A percentile compares a stretch with the other conserved stretches of the same genome.
phyloP scores from a whole-genome alignment of 2,113 vertebrate species.

The Hystrix brachyura region DNA sequence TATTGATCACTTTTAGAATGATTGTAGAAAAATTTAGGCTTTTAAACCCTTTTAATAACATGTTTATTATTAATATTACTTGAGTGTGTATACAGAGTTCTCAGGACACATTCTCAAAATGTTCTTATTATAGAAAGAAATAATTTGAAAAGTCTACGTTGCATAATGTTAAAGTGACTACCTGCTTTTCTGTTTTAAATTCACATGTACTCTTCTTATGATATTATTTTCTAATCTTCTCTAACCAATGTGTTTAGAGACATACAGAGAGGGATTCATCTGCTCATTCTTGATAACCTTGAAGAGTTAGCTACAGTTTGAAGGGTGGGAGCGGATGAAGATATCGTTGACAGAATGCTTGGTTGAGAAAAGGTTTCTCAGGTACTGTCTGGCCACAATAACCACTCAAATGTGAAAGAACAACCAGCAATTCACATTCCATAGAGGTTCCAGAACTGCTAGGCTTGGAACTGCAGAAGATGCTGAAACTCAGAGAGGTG shows the following conservation, averaged over 20 bases:
- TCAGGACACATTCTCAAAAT: neutral
- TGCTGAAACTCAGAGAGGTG: neutral
- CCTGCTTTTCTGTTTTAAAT: neutral
- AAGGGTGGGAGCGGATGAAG: neutral
- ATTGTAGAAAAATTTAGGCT: neutral
- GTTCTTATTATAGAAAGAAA: neutral
- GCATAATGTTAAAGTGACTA: neutral
- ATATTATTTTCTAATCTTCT: neutral
- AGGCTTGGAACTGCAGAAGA: neutral
- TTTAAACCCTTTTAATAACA: neutral
- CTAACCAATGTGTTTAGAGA: neutral
- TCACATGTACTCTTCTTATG: neutral
- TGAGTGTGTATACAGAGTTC: neutral
- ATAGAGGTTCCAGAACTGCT: neutral
- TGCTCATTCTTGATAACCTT: neutral
- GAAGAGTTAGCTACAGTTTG: neutral
- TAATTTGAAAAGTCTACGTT: neutral
- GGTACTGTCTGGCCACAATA: neutral
- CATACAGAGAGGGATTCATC: neutral
- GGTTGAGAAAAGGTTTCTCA: neutral
- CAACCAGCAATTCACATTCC: slow-evolving; percentile 31
- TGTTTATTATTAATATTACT: neutral
- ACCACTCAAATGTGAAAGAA: slow-evolving; percentile 64
- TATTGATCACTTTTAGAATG: neutral
- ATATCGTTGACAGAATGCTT: neutral